These are phyloP conservation scores for Biston stratarius DNA, from an alignment of 2,888 invertebrate genomes.

Conservation along the genomic window DNA sequence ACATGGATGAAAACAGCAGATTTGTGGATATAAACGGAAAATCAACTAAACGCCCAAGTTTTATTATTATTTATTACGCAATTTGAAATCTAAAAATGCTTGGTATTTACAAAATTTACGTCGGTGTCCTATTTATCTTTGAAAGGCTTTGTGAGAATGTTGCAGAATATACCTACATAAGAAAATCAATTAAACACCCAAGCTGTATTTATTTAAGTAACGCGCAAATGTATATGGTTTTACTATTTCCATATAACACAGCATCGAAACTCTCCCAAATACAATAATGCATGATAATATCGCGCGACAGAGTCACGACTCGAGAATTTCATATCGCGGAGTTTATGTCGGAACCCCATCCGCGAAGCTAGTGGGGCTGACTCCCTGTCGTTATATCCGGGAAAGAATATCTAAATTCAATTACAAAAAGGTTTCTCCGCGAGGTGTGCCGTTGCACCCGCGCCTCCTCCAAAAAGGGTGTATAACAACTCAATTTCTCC, in stretches of 20 bases:
- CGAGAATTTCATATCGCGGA: conserved; percentile 76
- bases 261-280: conserved; percentile 45
- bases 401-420: conserved; percentile 85
- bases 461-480: conserved; percentile 82
- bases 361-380: conserved; percentile 72
- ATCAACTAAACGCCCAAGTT: too few relatives aligned
- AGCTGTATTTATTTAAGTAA: too few relatives aligned
- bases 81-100: too few relatives aligned
- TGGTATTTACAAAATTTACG: too few relatives aligned
- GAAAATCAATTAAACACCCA: too few relatives aligned
- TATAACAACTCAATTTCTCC: conserved; percentile 86
- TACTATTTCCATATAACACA: conserved; percentile 33
- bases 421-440: conserved; percentile 83
- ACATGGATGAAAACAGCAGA: background rate
- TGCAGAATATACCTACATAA: too few relatives aligned
- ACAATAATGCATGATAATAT: conserved; percentile 58
- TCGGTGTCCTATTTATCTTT: too few relatives aligned
- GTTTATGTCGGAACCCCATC: conserved; percentile 67
- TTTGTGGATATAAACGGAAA: too few relatives aligned
- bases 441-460: conserved; percentile 83
- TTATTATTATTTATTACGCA: too few relatives aligned
- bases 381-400: conserved; percentile 77
- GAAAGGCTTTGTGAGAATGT: background rate
- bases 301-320: conserved; percentile 60
- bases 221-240: background rate